Evolutionary conservation across 2,797 vertebrate species (phyloP), one percentile per base, ranked within the genome.

Genomic region (Chelonia mydas): DNA sequence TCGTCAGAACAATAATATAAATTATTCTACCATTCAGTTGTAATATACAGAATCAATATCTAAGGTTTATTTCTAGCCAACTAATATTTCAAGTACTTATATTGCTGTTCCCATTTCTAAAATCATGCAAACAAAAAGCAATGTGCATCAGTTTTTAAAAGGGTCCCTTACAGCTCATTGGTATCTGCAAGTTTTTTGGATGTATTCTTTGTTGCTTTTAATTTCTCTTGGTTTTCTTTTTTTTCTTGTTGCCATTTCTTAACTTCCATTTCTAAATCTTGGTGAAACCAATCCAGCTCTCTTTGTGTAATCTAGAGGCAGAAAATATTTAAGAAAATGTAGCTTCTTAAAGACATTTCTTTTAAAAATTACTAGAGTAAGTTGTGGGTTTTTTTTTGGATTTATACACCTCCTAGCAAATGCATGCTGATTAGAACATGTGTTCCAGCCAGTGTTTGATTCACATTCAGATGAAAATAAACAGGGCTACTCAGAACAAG

Each of bases 231-330:
- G 80, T 98, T 98, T 92, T 99, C 98, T 72, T 98, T 99, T 97
- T 99, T 99, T 95, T 99, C 99, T 91, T 98, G 99, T 90, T 99
- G 99, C 98, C 99, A 99, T 90, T 98, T 99, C 95, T 98, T 99
- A 79, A 98, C 95, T 84, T 99, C 98, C 41, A 98, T 95, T 81
- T 99, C 99, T 80, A 99, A 97, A 91, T 99, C 99, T 87, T 99
- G 98, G 84, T 99, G 98, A 91, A 99, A 98, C 97, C 99, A 98
- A 19, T 90, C 88, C 94, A 99, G 98, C 97, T 99, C 99, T 33
- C 97, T 98, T 87, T 99, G 98, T 92, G 98, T 98, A 78, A 99
- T 98, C 99, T 99, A 95, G 31, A 93, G 90, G 79, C 33, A 97
- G 23, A 90, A 86, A 82, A 6, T 11, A 19, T 31, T 68, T 27